A percentile compares a stretch with the other conserved stretches of the same genome.
Conservation (phyloP, 2,888 invertebrate species). For the Crioceris asparagi region DNA sequence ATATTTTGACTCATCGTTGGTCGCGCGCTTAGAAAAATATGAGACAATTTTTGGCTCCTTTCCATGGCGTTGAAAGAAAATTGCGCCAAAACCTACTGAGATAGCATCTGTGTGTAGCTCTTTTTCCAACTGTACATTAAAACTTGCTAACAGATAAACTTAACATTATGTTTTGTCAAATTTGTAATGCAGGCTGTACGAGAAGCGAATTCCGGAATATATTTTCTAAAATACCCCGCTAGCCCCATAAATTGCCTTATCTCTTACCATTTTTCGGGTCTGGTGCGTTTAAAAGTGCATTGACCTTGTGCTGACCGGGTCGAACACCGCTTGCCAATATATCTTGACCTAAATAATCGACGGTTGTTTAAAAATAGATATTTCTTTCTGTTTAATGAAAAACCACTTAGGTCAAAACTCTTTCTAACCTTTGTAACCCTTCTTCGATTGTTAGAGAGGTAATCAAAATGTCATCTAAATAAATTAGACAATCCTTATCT, state of each 20-base stretch:
- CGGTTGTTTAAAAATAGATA: not conserved
- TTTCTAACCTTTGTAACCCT: not conserved
- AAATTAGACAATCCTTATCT: not conserved
- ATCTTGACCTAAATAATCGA: not conserved
- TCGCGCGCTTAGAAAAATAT: not conserved
- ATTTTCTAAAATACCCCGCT: not conserved
- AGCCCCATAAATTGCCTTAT: not conserved
- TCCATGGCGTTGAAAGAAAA: not conserved
- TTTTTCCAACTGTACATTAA: too few relatives aligned
- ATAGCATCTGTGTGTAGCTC: too few relatives aligned
- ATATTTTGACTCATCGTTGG: not conserved
- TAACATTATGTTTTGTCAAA: too few relatives aligned
- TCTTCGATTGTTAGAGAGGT: not conserved
- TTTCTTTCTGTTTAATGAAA: not conserved
- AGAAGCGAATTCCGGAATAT: not conserved
- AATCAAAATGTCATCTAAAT: too few relatives aligned
- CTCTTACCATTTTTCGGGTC: slow-evolving; percentile 1
- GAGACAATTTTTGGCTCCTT: not conserved
- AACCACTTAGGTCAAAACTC: not conserved
- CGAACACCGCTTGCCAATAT: not conserved
- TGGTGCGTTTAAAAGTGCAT: not conserved
- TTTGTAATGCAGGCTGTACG: too few relatives aligned
- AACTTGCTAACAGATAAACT: too few relatives aligned
- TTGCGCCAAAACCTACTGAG: not conserved
- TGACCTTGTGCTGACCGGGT: not conserved